Conservation (phyloP, 92 coral and sea anemone genomes). For the Nematostella vectensis region DNA sequence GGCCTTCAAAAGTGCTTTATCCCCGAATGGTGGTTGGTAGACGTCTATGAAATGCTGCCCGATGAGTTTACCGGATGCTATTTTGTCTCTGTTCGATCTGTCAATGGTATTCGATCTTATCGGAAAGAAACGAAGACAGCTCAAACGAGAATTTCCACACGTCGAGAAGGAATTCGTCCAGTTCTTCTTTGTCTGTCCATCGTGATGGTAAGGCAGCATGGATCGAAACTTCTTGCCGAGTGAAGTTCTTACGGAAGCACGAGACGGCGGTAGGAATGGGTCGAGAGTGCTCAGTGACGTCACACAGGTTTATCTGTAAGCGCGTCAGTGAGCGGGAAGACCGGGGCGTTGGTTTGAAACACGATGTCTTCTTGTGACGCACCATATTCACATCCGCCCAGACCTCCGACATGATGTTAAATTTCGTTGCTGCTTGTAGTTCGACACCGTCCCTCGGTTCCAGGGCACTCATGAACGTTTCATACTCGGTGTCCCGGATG, state of each 20-base stretch:
- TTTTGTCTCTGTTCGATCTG: too few species aligned
- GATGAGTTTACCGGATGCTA: too few species aligned
- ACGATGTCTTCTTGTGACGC: slow-evolving; percentile 68
- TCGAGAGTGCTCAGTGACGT: slow-evolving; percentile 83
- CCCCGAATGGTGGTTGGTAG: too few species aligned
- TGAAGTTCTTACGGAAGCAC: slow-evolving; percentile 65
- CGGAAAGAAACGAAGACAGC: slow-evolving; percentile 53
- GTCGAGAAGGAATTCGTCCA: slow-evolving; percentile 48
- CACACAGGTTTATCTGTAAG: slow-evolving; percentile 40
- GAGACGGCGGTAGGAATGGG: slow-evolving; percentile 48
- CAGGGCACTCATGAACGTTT: slow-evolving; percentile 48
- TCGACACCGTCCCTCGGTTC: slow-evolving; percentile 11
- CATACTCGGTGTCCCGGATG: slow-evolving; percentile 63
- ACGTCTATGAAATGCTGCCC: too few species aligned
- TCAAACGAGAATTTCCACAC: slow-evolving; percentile 77
- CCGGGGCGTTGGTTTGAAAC: slow-evolving; percentile 12
- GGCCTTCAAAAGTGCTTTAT: too few species aligned
- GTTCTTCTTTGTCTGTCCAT: slow-evolving; percentile 44
- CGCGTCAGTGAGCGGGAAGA: not conserved
- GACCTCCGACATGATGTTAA: slow-evolving; percentile 49
- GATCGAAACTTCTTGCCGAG: slow-evolving; percentile 61
- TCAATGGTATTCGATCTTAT: too few species aligned
- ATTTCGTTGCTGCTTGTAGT: slow-evolving; percentile 7
- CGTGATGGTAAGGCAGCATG: slow-evolving; percentile 47
- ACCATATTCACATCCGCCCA: slow-evolving; percentile 75